A percentile compares a stretch with the other conserved stretches of the same genome.
These are phyloP conservation scores for Amorpha juglandis DNA, from an alignment of 2,888 invertebrate genomes.

Conservation along the genomic window DNA sequence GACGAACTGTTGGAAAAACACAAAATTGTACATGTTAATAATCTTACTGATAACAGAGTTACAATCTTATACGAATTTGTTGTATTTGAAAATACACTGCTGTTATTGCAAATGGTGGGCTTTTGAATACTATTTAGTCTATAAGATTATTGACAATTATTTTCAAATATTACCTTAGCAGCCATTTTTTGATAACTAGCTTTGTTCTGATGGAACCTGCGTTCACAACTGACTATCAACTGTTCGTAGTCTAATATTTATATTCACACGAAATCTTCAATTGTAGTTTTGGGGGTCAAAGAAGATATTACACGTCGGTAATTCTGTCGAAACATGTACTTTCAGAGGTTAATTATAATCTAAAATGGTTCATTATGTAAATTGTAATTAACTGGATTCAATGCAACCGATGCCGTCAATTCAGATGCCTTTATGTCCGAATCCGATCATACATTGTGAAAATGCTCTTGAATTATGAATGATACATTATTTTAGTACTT, in stretches of 20 bases:
- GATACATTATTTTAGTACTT: too few species aligned
- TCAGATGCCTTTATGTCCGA: conserved; percentile 24
- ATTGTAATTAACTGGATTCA: conserved; percentile 48
- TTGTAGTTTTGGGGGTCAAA: conserved; percentile 65
- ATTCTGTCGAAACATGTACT: conserved; percentile 51
- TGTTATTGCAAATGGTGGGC: too few species aligned
- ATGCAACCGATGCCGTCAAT: conserved; percentile 47
- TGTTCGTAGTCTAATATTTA: conserved; percentile 58
- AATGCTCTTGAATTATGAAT: background rate
- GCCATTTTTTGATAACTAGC: conserved; percentile 54
- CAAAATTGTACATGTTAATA: conserved; percentile 7
- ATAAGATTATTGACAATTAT: background rate
- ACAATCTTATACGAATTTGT: too few species aligned
- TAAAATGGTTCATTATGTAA: conserved; percentile 56
- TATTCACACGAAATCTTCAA: conserved; percentile 56
- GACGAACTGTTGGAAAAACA: conserved; percentile 59
- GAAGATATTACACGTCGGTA: conserved; percentile 55
- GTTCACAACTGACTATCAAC: conserved; percentile 54
- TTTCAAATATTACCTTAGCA: conserved; percentile 55
- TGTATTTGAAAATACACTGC: too few species aligned
- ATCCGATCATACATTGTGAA: conserved; percentile 2
- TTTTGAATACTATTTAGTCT: too few species aligned
- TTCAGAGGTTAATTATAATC: conserved; percentile 60
- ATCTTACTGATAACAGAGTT: background rate
- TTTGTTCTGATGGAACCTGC: conserved; percentile 42